Base-by-base conservation (phyloP, 2,797 vertebrate genomes). In the Decapterus maruadsi region DNA sequence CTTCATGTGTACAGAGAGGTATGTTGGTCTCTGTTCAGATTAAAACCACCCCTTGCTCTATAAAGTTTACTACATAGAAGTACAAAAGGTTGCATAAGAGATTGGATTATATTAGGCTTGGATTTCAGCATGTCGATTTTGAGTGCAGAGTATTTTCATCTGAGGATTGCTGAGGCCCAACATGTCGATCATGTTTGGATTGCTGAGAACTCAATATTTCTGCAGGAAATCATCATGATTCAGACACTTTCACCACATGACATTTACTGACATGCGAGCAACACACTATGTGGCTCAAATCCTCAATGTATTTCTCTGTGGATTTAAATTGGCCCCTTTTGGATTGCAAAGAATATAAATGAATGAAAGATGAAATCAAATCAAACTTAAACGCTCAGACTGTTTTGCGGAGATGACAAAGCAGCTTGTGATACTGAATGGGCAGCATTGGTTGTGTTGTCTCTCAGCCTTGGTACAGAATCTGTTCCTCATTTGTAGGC, bases 401-500 rank as follows among this genome's bases (percentile, higher is more conserved):
- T 54, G 83, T 75, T 88, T 86, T 70, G 87, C 75, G 65, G 85
- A 80, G 84, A 92, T 78, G 86, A 92, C 75, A 81, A 66, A 86
- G 79, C 81, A 75, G 81, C 56, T 17, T 75, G 77, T 67, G 81
- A 75, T 64, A 81, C 42, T 82, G 83, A 89, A 89, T 53, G 63
- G 83, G 56, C 75, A 84, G 68, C 42, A 69, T 45, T 68, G 63
- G 65, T 69, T 64, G 61, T 65, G 64, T 87, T 78, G 73, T 53
- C 81, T 62, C 57, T 78, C 68, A 80, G 80, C 78, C 82, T 70
- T 36, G 3, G 53, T 59, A 68, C 72, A 74, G 78, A 90, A 81
- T 87, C 81, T 80, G 87, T 93, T 92, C 91, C 90, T 93, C 93
- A 91, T 89, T 93, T 92, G 76, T 93, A 94, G 88, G 65, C 88